Percentiles rank a stretch among this genome's conserved stretches.
Evolutionary conservation across 2,113 vertebrate species (phyloP).

Genomic region (Gavia stellata): DNA sequence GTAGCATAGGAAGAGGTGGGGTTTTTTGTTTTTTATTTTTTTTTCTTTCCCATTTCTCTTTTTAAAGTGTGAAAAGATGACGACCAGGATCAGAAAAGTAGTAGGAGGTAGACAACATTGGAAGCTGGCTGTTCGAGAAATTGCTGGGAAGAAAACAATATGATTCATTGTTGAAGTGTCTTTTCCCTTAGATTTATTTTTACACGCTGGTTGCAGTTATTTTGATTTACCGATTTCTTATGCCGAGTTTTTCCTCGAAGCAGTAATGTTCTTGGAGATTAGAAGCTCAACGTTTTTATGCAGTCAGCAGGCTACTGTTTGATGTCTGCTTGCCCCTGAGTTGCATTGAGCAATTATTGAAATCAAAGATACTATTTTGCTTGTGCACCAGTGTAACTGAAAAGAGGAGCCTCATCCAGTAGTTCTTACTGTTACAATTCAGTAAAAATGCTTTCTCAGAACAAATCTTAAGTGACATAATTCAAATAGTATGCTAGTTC

Average conservation of each 20-base stretch:
- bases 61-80: not conserved
- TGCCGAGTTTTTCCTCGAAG: constrained; percentile 31
- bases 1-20: not conserved
- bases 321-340: not conserved
- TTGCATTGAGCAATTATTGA: not conserved
- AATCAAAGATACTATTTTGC: not conserved
- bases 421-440: not conserved
- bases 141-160: constrained; percentile 64
- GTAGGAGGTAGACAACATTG: not conserved
- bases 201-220: constrained; percentile 51
- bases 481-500: not conserved
- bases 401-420: not conserved
- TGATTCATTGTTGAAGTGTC: constrained; percentile 73
- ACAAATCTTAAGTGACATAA: not conserved
- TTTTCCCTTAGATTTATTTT: constrained; percentile 60
- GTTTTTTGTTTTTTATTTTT: not conserved
- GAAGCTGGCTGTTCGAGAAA: constrained; percentile 57
- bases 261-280: not conserved
- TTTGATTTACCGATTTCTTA: constrained; percentile 55
- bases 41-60: not conserved
- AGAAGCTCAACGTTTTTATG: not conserved
- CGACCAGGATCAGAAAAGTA: not conserved
- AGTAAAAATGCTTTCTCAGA: constrained; percentile 17
- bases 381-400: not conserved
- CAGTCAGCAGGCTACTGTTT: not conserved